These are phyloP conservation scores for Microtus montanus DNA, from an alignment of 2,113 vertebrate species.

Conservation along the genomic window DNA sequence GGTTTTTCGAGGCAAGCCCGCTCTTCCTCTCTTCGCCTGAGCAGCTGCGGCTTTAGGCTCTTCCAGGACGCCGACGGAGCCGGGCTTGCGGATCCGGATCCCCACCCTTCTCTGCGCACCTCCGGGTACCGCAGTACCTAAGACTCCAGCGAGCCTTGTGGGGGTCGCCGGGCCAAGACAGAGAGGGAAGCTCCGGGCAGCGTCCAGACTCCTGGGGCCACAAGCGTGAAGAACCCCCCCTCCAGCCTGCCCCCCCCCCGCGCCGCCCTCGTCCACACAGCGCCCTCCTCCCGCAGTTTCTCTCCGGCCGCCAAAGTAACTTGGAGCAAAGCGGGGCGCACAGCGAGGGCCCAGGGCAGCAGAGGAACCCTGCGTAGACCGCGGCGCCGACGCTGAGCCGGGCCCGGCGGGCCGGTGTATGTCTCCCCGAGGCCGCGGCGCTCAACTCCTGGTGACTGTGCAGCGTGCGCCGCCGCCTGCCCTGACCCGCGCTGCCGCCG, in stretches of 20 bases:
- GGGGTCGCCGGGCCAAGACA: background rate
- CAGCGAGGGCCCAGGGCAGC: conserved; percentile 49
- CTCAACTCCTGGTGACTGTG: conserved; percentile 83
- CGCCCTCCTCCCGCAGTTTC: conserved; percentile 60
- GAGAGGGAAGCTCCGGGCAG: background rate
- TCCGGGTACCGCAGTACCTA: conserved; percentile 41
- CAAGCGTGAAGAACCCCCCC: background rate
- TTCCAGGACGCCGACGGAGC: conserved; percentile 58
- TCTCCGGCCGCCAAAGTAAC: conserved; percentile 74
- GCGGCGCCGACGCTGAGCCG: conserved; percentile 65
- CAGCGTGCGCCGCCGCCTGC: conserved; percentile 78
- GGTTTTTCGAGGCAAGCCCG: conserved; percentile 57
- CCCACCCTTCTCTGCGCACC: background rate
- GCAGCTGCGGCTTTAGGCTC: conserved; percentile 59
- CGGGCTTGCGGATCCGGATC: conserved; percentile 43
- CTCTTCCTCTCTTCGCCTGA: conserved; percentile 45
- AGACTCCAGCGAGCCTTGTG: conserved; percentile 47
- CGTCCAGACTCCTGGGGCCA: conserved; percentile 3
- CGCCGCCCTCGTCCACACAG: background rate
- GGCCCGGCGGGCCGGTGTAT: conserved; percentile 82
- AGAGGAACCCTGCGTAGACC: conserved; percentile 41
- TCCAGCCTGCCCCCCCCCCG: no score
- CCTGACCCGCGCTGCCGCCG: conserved; percentile 69
- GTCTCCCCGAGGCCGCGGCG: conserved; percentile 77
- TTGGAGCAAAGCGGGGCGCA: conserved; percentile 69